These are phyloP conservation scores for Ichneumon xanthorius DNA, from an alignment of 2,888 invertebrate species.

Conservation along the genomic window DNA sequence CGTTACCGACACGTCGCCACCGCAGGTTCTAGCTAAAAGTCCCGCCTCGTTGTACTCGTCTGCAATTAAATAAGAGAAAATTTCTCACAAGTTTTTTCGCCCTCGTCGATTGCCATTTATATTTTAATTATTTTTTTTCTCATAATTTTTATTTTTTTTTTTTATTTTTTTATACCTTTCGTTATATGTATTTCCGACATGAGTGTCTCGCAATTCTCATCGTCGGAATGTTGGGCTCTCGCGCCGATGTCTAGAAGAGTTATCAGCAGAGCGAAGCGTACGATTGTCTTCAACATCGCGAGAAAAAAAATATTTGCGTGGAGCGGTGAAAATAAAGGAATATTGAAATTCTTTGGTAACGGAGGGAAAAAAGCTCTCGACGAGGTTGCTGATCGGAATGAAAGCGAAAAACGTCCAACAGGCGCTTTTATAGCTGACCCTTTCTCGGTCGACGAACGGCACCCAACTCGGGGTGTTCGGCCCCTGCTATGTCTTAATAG, in stretches of 20 bases:
- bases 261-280: conserved; percentile 42
- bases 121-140: conserved; percentile 12
- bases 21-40: conserved; percentile 93
- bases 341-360: not conserved
- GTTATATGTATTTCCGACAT: conserved; percentile 94
- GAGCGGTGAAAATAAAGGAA: not conserved
- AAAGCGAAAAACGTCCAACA: conserved; percentile 73
- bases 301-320: not conserved
- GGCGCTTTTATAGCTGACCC: conserved; percentile 79
- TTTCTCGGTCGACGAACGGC: conserved; percentile 72
- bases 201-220: conserved; percentile 94
- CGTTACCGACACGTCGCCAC: conserved; percentile 95
- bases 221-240: conserved; percentile 81
- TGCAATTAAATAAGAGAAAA: conserved; percentile 80
- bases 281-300: conserved; percentile 50
- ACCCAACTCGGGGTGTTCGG: conserved; percentile 73
- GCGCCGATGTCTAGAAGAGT: conserved; percentile 47
- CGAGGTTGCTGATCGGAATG: conserved; percentile 73
- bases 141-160: not conserved
- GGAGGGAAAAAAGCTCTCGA: conserved; percentile 33
- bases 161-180: conserved; percentile 87
- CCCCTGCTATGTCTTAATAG: conserved; percentile 80
- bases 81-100: conserved; percentile 18
- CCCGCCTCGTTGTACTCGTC: conserved; percentile 96
- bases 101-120: not conserved